Base-by-base conservation (phyloP, 1,140 invertebrate genomes). In the Calycopis cecrops region DNA sequence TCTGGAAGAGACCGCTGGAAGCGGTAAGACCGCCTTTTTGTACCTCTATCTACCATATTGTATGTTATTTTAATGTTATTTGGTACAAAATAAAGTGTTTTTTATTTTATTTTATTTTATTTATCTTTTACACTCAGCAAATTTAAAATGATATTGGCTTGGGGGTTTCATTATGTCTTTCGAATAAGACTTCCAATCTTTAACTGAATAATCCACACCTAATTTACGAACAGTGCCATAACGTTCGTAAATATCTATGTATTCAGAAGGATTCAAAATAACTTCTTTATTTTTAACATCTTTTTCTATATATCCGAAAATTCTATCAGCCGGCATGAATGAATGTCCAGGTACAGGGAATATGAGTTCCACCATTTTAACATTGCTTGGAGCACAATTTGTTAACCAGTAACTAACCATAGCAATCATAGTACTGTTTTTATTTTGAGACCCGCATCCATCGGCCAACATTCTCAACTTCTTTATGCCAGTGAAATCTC, bases 301-400 rank as follows among this genome's bases (percentile, higher is more conserved):
- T n/a, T 54, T 54, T 54, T 54, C 40, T 9, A 54, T 54, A 11
- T 10, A 17, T 6, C 52, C 37, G 14, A 54, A 54, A 4, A 54
- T 18, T 16, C 40, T 9, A 28, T 54, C 52, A 10, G 52, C 52
- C 12, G 40, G 33, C 52, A 54, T 54, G 37, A 54, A 54, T 9
- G 52, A 54, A 44, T 54, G 52, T 1, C 52, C 52, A 7, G 52
- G 52, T 1, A 54, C 52, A 44, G 52, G 52, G 12, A 54, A 54
- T 7, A 47, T 52, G 14, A 54, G 50, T 44, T 54, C 52, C 7
- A 54, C 10, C n/a, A n/a, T 47, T 17, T 54, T 47, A 17, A 47
- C 8, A 34, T 34, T 9, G 11, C 28, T 34, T 47, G 38, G 38
- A 14, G 52, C 42, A 47, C 10, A 44, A 9, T 9, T 44, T 35